These are phyloP conservation scores for Tachina fera DNA, from an alignment of 2,888 invertebrate genomes.

Conservation along the genomic window DNA sequence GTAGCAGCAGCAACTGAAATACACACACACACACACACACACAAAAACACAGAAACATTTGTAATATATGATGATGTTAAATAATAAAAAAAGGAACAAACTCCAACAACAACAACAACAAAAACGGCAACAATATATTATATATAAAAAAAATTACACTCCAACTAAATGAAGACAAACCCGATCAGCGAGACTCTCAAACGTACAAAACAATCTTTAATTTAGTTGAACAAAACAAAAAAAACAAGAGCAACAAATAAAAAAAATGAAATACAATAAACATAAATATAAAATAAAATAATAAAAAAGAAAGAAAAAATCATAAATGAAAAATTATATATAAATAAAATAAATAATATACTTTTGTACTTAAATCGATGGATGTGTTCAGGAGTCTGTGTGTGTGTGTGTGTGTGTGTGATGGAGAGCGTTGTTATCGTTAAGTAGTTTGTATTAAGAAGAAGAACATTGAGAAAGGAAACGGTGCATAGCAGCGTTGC, in stretches of 20 bases:
- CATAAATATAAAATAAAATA: conserved; percentile 65
- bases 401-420: conserved; percentile 46
- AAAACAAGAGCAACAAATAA: conserved; percentile 30
- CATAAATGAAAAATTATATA: conserved; percentile 42
- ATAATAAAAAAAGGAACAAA: conserved; percentile 51
- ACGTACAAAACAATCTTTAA: conserved; percentile 76
- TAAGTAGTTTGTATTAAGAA: conserved; percentile 26
- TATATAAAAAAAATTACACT: conserved; percentile 41
- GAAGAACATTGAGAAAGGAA: conserved; percentile 75
- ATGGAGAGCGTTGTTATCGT: conserved; percentile 23
- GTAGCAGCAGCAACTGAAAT: conserved; percentile 17
- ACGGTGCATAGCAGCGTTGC: not conserved
- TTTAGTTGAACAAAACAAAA: conserved; percentile 73
- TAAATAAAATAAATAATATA: conserved; percentile 61
- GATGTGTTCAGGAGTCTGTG: conserved; percentile 10
- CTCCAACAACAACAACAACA: conserved; percentile 23
- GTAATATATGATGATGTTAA: conserved; percentile 56
- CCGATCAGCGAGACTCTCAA: conserved; percentile 59
- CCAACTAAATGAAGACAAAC: conserved; percentile 66
- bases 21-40: too few relatives aligned
- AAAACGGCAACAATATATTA: conserved; percentile 27
- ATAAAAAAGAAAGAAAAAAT: conserved; percentile 39
- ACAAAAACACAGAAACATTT: conserved; percentile 38
- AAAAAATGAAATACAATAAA: conserved; percentile 53
- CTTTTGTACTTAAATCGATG: conserved; percentile 58